A percentile compares a stretch with the other conserved stretches of the same genome.
Evolutionary conservation across 2,113 vertebrate genomes (phyloP).

Genomic region (Kryptolebias marmoratus): DNA sequence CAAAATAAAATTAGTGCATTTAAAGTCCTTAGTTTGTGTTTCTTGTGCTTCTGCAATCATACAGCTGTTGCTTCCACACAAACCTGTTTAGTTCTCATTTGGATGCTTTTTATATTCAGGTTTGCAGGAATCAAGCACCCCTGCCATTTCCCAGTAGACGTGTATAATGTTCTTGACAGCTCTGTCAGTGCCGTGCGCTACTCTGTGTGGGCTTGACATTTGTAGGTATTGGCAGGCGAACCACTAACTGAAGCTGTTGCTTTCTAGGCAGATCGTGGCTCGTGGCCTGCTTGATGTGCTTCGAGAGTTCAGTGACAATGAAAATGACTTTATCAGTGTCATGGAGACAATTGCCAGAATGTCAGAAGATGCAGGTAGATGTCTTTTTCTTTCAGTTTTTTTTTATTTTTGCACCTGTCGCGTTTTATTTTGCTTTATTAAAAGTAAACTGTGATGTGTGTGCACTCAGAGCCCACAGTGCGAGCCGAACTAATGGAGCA

Average conservation of each 20-base stretch:
- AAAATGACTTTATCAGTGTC: constrained; percentile 89
- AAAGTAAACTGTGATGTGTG: constrained; percentile 8
- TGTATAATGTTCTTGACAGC: constrained; percentile 45
- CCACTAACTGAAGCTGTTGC: constrained; percentile 57
- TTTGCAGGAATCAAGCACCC: constrained; percentile 23
- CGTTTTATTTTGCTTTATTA: constrained; percentile 6
- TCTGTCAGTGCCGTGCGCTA: constrained; percentile 29
- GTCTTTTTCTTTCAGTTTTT: constrained; percentile 28
- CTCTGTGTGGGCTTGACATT: constrained; percentile 30
- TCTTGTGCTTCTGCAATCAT: constrained; percentile 11
- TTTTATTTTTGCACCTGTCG: not conserved
- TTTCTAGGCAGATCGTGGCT: constrained; percentile 89
- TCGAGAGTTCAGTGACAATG: constrained; percentile 88
- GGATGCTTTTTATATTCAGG: constrained; percentile 34
- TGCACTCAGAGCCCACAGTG: constrained; percentile 86
- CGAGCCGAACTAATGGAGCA: constrained; percentile 92
- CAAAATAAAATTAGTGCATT: not conserved
- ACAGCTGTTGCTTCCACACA: constrained; percentile 7
- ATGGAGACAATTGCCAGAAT: constrained; percentile 89
- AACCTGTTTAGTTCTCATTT: constrained; percentile 14
- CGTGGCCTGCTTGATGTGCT: constrained; percentile 88
- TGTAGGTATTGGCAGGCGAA: constrained; percentile 57
- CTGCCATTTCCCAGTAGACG: constrained; percentile 22
- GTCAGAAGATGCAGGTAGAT: constrained; percentile 91
- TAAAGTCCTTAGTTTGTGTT: not conserved